Percentiles rank a stretch among this genome's conserved stretches.
These are phyloP conservation scores for Tapirus terrestris DNA, from an alignment of 2,113 vertebrate species.

Conservation along the genomic window DNA sequence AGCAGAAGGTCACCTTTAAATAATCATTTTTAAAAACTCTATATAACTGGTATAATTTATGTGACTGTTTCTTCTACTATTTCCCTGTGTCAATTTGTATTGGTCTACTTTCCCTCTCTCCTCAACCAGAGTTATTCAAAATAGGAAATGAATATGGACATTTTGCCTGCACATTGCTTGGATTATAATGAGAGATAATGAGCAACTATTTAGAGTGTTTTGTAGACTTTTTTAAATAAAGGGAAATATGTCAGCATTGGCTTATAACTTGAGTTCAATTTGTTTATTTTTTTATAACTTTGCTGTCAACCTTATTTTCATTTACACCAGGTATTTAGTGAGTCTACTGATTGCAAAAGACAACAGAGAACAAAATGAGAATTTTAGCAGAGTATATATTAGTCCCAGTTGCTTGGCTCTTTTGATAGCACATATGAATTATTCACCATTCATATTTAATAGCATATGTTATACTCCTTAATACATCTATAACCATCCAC, in stretches of 20 bases:
- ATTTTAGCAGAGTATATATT: slow-evolving; percentile 63
- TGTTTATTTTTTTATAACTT: slow-evolving; percentile 67
- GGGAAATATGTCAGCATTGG: slow-evolving; percentile 46
- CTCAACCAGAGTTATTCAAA: background rate
- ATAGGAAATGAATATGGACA: background rate
- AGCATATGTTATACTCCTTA: slow-evolving; percentile 71
- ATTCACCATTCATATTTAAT: slow-evolving; percentile 71
- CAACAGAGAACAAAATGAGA: slow-evolving; percentile 55
- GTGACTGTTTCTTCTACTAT: background rate
- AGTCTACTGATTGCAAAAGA: slow-evolving; percentile 58
- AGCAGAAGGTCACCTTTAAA: background rate
- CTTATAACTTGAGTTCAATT: slow-evolving; percentile 72
- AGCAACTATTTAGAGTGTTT: background rate
- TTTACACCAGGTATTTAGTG: slow-evolving; percentile 68
- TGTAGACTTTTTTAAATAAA: slow-evolving; percentile 53
- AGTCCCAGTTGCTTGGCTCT: slow-evolving; percentile 48
- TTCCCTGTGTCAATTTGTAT: background rate
- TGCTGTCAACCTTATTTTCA: slow-evolving; percentile 57
- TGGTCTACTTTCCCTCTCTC: background rate
- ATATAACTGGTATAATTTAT: background rate
- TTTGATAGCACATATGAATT: slow-evolving; percentile 72
- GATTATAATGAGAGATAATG: slow-evolving; percentile 38
- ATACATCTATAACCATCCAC: slow-evolving; percentile 63
- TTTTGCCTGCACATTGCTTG: slow-evolving; percentile 42
- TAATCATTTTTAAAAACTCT: background rate